A percentile compares a stretch with the other conserved stretches of the same genome.
phyloP scores from a whole-genome alignment of 2,113 vertebrate genomes.

The Oncorhynchus kisutch region DNA sequence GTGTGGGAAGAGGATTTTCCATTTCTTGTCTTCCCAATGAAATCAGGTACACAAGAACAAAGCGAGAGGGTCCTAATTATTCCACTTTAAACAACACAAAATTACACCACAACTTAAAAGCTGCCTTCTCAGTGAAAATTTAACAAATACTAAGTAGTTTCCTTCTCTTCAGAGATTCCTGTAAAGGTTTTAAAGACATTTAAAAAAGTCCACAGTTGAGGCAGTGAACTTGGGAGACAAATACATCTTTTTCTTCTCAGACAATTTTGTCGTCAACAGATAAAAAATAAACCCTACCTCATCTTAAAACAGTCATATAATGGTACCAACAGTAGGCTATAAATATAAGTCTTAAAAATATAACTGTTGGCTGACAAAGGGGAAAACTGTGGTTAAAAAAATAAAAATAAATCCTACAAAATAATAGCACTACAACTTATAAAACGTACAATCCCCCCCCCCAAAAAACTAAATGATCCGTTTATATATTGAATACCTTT shows the following conservation, averaged over 20 bases:
- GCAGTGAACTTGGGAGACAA: slow-evolving; percentile 47
- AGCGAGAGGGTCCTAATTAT: slow-evolving; percentile 86
- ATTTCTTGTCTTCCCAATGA: slow-evolving; percentile 83
- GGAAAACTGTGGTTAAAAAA: background rate
- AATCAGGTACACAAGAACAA: slow-evolving; percentile 98
- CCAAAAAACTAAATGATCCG: background rate
- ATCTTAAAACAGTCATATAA: slow-evolving; percentile 33
- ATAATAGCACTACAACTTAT: slow-evolving; percentile 31
- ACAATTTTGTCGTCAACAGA: slow-evolving; percentile 51
- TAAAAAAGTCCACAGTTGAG: slow-evolving; percentile 58
- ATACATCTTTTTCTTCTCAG: slow-evolving; percentile 25
- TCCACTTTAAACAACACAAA: slow-evolving; percentile 97
- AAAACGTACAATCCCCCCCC: slow-evolving; percentile 26
- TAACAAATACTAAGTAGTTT: slow-evolving; percentile 86
- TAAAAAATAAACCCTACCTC: slow-evolving; percentile 49
- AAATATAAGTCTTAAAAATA: slow-evolving; percentile 35
- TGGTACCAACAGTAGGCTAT: slow-evolving; percentile 46
- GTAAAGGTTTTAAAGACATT: slow-evolving; percentile 40
- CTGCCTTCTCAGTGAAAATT: slow-evolving; percentile 91
- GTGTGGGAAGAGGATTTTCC: slow-evolving; percentile 79
- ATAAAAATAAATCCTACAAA: background rate
- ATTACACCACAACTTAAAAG: slow-evolving; percentile 94
- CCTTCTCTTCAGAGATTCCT: slow-evolving; percentile 72
- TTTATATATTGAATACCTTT: background rate
- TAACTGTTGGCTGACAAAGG: slow-evolving; percentile 6